A percentile compares a stretch with the other conserved stretches of the same genome.
Evolutionary conservation across 2,888 invertebrate genomes (phyloP).

Genomic region (Brachylomia viminalis): DNA sequence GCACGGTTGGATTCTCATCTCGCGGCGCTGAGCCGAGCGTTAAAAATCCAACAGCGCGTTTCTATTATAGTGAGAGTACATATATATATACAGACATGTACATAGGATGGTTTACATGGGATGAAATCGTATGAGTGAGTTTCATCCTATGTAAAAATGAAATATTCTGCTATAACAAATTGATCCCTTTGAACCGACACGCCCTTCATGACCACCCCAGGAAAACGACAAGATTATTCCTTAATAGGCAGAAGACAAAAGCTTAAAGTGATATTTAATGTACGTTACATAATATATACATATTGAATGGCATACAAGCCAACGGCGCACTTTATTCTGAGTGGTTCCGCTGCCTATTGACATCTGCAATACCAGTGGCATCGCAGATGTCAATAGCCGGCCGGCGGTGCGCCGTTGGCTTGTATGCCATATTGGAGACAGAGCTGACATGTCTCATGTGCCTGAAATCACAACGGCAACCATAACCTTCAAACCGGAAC

Average conservation of each 20-base stretch:
- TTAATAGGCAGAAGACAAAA: not conserved
- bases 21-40: not conserved
- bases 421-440: not conserved
- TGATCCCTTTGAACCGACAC: not conserved
- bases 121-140: not conserved
- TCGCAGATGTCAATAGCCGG: too few relatives aligned
- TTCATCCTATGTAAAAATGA: conserved; percentile 2
- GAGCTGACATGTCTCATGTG: not conserved
- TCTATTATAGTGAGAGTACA: not conserved
- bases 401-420: too few relatives aligned
- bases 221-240: not conserved
- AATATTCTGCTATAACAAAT: conserved; percentile 19
- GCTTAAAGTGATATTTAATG: not conserved
- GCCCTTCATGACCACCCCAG: not conserved
- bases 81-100: not conserved
- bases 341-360: not conserved
- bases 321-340: not conserved
- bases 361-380: not conserved
- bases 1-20: not conserved
- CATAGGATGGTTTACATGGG: not conserved
- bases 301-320: not conserved
- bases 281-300: not conserved
- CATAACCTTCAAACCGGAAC: not conserved
- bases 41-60: not conserved
- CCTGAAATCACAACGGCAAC: conserved; percentile 1